Evolutionary conservation across 1,140 invertebrate species (phyloP), one percentile per base, ranked within the genome.

Genomic region (Anoplolepis gracilipes): DNA sequence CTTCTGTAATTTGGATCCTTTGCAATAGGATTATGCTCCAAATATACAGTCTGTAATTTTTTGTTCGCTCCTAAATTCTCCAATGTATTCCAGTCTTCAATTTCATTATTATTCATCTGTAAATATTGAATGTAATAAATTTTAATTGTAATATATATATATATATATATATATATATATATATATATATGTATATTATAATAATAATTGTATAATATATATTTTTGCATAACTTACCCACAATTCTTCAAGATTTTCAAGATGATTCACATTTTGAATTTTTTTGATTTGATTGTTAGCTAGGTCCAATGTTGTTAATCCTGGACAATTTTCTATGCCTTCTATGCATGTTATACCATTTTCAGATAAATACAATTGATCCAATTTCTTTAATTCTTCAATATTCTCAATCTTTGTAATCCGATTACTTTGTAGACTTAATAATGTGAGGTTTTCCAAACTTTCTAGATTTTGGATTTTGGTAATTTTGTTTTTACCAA

Each of bases 401-500:
- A 99, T 92, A 92, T 98, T 98, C 94, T 99, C 98, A 84, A 99
- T 97, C 92, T 97, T 97, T 0, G 96, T 96, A 69, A 99, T 95
- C 19, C 99, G 96, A 95, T 99, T 99, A 87, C 97, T 97, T 95
- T 99, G 99, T 30, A 99, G 92, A 93, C 98, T 99, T 4, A 99
- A 94, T 82, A 98, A 96, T 86, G 97, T 96, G 36, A 99, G 95
- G 82, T 97, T 97, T 6, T 95, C 95, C 25, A 99, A 94, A n/a
- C 95, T 95, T 61, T 97, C 97, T 16, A 99, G 93, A 93, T 99
- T 98, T 93, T 98, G 95, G 61, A 99, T 97, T 95, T 98, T 97
- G 0, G 96, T 95, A 76, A 99, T 99, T 96, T 99, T 99, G 94
- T 99, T 99, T 94, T 99, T 99, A 0, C 99, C 99, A 65, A 99